These are phyloP conservation scores for Palythoa grandiflora DNA, from an alignment of 92 coral and sea anemone species.

Conservation along the genomic window DNA sequence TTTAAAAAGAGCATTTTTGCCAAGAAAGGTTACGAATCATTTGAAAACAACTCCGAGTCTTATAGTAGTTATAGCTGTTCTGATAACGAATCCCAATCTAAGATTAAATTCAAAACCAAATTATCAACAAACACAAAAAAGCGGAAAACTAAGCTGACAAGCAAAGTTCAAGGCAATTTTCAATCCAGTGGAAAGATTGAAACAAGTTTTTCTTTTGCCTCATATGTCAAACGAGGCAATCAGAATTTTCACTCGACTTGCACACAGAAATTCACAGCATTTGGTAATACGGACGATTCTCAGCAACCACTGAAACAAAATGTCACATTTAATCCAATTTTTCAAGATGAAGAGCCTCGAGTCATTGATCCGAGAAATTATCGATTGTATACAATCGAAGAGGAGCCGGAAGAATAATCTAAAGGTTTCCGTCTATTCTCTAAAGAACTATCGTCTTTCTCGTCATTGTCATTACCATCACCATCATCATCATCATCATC, in stretches of 20 bases:
- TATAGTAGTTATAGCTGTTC: slow-evolving; percentile 28
- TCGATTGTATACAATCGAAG: slow-evolving; percentile 83
- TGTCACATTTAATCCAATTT: slow-evolving; percentile 82
- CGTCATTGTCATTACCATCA: background rate
- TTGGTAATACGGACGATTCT: slow-evolving; percentile 41
- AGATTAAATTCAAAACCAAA: slow-evolving; percentile 37
- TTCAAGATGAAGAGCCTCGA: slow-evolving; percentile 73
- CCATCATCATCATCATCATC: background rate
- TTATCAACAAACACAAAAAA: slow-evolving; percentile 26
- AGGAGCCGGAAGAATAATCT: slow-evolving; percentile 71
- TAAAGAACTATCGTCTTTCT: no score
- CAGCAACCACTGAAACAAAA: slow-evolving; percentile 67
- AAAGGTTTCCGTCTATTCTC: background rate
- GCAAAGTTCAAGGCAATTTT: slow-evolving; percentile 35
- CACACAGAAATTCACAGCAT: slow-evolving; percentile 61
- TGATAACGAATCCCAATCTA: slow-evolving; percentile 32
- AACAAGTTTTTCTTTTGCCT: slow-evolving; percentile 82
- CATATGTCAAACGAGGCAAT: slow-evolving; percentile 78
- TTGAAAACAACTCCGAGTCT: slow-evolving; percentile 28
- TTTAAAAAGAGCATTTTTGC: slow-evolving; percentile 17
- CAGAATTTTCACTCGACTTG: slow-evolving; percentile 70
- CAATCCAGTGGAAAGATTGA: slow-evolving; percentile 55
- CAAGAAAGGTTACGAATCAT: slow-evolving; percentile 10
- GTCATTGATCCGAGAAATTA: slow-evolving; percentile 41
- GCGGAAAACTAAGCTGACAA: slow-evolving; percentile 36